Conservation (phyloP, 2,113 vertebrate species). For the Burhinus oedicnemus region DNA sequence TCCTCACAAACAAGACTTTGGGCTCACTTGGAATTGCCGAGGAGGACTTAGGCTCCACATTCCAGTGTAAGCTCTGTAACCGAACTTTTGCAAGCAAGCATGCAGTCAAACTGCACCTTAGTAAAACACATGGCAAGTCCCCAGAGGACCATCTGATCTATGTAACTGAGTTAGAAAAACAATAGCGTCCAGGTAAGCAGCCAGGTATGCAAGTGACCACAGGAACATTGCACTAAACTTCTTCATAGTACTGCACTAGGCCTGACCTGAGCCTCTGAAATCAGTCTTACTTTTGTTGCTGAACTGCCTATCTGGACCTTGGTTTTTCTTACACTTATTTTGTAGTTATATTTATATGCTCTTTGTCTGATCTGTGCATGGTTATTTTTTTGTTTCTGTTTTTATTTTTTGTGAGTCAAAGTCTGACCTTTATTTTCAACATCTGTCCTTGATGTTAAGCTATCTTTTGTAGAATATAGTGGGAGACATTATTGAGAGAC, state of each 20-base stretch:
- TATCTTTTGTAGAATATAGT: slow-evolving; percentile 87
- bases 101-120: slow-evolving; percentile 99
- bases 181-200: slow-evolving; percentile 84
- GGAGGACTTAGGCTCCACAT: slow-evolving; percentile 90
- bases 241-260: slow-evolving; percentile 92
- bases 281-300: slow-evolving; percentile 90
- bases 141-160: slow-evolving; percentile 99
- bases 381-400: slow-evolving; percentile 73
- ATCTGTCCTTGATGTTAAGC: slow-evolving; percentile 84
- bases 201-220: slow-evolving; percentile 86
- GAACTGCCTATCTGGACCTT: slow-evolving; percentile 94
- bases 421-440: slow-evolving; percentile 90
- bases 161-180: slow-evolving; percentile 92
- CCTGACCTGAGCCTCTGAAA: slow-evolving; percentile 93
- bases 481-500: slow-evolving; percentile 82
- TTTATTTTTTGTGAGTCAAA: slow-evolving; percentile 88
- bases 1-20: slow-evolving; percentile 88
- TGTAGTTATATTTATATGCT: slow-evolving; percentile 88
- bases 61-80: slow-evolving; percentile 98
- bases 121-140: slow-evolving; percentile 99
- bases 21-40: slow-evolving; percentile 86
- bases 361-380: slow-evolving; percentile 85
- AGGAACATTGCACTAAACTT: slow-evolving; percentile 91
- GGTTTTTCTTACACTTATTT: slow-evolving; percentile 92
- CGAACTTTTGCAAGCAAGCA: slow-evolving; percentile 99